Evolutionary conservation across 2,888 invertebrate species (phyloP).

Genomic region (Cetonia aurata): DNA sequence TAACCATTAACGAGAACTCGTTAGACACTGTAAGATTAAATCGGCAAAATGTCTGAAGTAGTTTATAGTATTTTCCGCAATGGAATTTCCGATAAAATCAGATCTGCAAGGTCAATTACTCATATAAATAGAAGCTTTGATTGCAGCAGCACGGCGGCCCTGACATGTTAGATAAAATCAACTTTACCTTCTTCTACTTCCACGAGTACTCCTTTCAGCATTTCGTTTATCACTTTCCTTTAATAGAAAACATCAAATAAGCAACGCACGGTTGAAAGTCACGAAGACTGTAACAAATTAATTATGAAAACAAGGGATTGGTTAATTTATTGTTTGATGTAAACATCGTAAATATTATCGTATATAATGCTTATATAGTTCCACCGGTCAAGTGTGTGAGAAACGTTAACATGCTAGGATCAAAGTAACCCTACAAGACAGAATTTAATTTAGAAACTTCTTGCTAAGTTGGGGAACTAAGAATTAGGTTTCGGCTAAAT

Average conservation of each 20-base stretch:
- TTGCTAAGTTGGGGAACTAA: conserved; percentile 57
- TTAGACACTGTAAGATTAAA: too few species aligned
- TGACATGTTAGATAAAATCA: conserved; percentile 11
- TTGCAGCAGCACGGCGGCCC: not conserved
- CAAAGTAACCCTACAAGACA: conserved; percentile 55
- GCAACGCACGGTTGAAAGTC: too few species aligned
- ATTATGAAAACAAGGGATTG: too few species aligned
- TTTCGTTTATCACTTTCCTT: not conserved
- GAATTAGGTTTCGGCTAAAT: conserved; percentile 59
- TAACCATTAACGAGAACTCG: too few species aligned
- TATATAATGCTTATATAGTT: not conserved
- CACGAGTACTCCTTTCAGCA: too few species aligned
- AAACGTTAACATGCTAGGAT: conserved; percentile 47
- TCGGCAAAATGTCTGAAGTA: too few species aligned
- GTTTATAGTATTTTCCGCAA: not conserved
- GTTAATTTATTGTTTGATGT: not conserved
- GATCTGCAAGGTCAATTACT: conserved; percentile 12
- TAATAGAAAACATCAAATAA: too few species aligned
- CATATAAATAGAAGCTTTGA: conserved; percentile 1
- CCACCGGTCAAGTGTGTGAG: conserved; percentile 8
- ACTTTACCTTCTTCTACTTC: not conserved
- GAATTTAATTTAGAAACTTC: conserved; percentile 64
- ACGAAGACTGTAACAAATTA: not conserved
- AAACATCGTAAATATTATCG: not conserved
- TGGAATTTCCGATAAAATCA: conserved; percentile 4